These are phyloP conservation scores for Sciurus carolinensis DNA, from an alignment of 2,797 vertebrate species.

Conservation along the genomic window DNA sequence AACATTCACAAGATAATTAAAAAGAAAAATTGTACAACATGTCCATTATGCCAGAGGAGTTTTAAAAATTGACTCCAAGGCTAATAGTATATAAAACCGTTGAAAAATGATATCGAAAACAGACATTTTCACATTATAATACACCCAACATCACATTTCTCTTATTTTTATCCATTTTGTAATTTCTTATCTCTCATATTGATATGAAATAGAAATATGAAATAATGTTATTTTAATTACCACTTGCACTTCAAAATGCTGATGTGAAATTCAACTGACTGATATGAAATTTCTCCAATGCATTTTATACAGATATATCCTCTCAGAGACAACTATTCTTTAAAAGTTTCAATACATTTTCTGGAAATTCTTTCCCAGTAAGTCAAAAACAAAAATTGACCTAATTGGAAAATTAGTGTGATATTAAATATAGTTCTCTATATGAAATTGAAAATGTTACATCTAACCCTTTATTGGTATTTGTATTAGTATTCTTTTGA, in stretches of 20 bases:
- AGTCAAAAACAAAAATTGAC: constrained; percentile 77
- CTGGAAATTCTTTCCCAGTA: constrained; percentile 71
- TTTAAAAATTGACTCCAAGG: not conserved
- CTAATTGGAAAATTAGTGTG: constrained; percentile 80
- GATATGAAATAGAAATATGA: constrained; percentile 44
- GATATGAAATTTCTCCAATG: constrained; percentile 67
- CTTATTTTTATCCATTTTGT: not conserved
- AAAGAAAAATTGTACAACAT: not conserved
- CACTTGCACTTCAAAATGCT: not conserved
- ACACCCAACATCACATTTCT: constrained; percentile 4
- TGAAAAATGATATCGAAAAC: not conserved
- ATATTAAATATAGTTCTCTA: constrained; percentile 77
- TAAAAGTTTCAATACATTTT: constrained; percentile 75
- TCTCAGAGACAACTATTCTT: constrained; percentile 56
- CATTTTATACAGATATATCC: constrained; percentile 71
- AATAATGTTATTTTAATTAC: not conserved
- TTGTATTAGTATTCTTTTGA: constrained; percentile 80
- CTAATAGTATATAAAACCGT: not conserved
- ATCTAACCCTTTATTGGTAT: constrained; percentile 71
- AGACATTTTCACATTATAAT: not conserved
- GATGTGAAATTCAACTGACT: not conserved
- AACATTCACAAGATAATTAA: not conserved
- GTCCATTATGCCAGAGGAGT: not conserved
- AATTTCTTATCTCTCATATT: not conserved
- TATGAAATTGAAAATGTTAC: constrained; percentile 77